A percentile compares a stretch with the other conserved stretches of the same genome.
phyloP scores from a whole-genome alignment of 2,797 vertebrate genomes.

The Cetoscarus ocellatus region DNA sequence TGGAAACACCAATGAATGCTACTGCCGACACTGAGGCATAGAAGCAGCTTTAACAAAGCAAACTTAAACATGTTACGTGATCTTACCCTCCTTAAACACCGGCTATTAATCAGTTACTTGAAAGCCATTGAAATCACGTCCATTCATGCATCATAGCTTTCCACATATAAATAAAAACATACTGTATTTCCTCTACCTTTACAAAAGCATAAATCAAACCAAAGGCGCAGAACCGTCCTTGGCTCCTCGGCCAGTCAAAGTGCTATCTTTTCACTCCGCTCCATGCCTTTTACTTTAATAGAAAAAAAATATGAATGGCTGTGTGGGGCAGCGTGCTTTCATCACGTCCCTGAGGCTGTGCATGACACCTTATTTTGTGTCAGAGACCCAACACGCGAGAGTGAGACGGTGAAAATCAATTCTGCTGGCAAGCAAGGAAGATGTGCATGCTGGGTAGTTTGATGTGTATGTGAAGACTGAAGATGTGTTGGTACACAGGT shows the following conservation, averaged over 20 bases:
- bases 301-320: slow-evolving; percentile 65
- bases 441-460: slow-evolving; percentile 11
- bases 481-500: slow-evolving; percentile 26
- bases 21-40: too few relatives aligned
- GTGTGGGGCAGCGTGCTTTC: slow-evolving; percentile 42
- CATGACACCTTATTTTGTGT: slow-evolving; percentile 68
- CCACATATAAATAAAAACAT: slow-evolving; percentile 11
- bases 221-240: neutral
- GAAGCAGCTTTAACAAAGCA: neutral
- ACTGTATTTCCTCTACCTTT: neutral
- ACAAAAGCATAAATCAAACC: slow-evolving; percentile 50
- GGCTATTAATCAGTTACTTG: slow-evolving; percentile 5
- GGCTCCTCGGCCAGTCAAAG: slow-evolving; percentile 8
- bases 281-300: slow-evolving; percentile 49
- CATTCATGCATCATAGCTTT: slow-evolving; percentile 22
- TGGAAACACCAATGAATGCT: too few relatives aligned
- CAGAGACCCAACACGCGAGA: slow-evolving; percentile 30
- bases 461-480: slow-evolving; percentile 10
- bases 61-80: neutral
- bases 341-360: slow-evolving; percentile 38
- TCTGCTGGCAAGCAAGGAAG: slow-evolving; percentile 39
- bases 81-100: neutral
- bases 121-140: slow-evolving; percentile 18
- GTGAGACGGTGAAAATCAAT: slow-evolving; percentile 57
- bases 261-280: slow-evolving; percentile 1